These are phyloP conservation scores for Sycophaga agraensis DNA, from an alignment of 1,140 invertebrate genomes.

Conservation along the genomic window DNA sequence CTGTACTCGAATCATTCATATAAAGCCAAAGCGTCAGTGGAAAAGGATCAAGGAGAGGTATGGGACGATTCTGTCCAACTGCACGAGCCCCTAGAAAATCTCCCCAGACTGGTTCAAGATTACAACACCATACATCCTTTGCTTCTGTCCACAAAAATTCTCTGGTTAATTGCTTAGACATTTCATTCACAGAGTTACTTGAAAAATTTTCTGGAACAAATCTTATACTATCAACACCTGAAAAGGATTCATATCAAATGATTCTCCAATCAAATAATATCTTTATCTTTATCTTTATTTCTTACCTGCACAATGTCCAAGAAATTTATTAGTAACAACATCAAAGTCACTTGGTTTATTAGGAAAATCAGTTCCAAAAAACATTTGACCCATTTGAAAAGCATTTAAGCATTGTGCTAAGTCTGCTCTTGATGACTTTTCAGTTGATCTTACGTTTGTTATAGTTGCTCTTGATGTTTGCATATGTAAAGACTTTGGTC, in stretches of 20 bases:
- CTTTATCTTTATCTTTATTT: not conserved
- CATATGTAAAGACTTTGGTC: slow-evolving; percentile 78
- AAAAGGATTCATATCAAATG: slow-evolving; percentile 9
- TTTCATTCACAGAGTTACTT: slow-evolving; percentile 55
- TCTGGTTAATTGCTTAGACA: slow-evolving; percentile 56
- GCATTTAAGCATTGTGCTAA: slow-evolving; percentile 73
- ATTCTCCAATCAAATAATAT: not conserved
- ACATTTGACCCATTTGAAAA: slow-evolving; percentile 72
- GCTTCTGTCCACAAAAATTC: slow-evolving; percentile 82
- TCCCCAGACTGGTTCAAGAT: slow-evolving; percentile 87
- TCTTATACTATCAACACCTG: slow-evolving; percentile 60
- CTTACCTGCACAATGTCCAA: slow-evolving; percentile 72
- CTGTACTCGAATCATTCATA: slow-evolving; percentile 41
- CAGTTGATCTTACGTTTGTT: slow-evolving; percentile 75
- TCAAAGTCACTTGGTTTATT: slow-evolving; percentile 65
- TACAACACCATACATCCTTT: slow-evolving; percentile 84
- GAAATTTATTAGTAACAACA: slow-evolving; percentile 73
- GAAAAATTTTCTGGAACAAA: slow-evolving; percentile 48
- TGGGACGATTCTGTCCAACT: slow-evolving; percentile 69
- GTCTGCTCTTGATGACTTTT: slow-evolving; percentile 69
- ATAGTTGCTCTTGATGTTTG: slow-evolving; percentile 78
- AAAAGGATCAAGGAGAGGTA: slow-evolving; percentile 88
- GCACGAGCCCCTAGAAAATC: slow-evolving; percentile 85
- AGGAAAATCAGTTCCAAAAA: slow-evolving; percentile 74
- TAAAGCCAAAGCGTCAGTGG: slow-evolving; percentile 82